Evolutionary conservation across 1,140 invertebrate species (phyloP).

Genomic region (Agrypnia vestita): DNA sequence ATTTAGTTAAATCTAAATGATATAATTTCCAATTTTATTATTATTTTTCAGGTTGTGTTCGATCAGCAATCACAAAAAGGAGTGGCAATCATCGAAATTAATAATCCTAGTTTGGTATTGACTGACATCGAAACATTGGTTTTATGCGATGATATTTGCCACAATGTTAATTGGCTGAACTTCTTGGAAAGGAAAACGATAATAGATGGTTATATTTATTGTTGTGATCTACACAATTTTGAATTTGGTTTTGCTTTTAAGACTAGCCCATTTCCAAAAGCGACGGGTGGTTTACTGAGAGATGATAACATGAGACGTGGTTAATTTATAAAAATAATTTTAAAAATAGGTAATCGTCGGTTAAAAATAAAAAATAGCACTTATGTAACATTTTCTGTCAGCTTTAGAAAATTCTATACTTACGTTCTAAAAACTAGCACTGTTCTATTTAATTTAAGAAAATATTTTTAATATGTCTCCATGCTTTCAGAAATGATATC

Average conservation of each 20-base stretch:
- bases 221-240: conserved; percentile 64
- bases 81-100: conserved; percentile 66
- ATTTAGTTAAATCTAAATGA: too few species aligned
- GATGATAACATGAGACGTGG: conserved; percentile 45
- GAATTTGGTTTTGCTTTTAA: conserved; percentile 60
- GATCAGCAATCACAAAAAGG: conserved; percentile 59
- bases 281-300: conserved; percentile 54
- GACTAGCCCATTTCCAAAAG: conserved; percentile 58
- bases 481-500: too few species aligned
- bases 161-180: conserved; percentile 62
- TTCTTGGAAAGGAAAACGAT: conserved; percentile 61
- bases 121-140: conserved; percentile 59
- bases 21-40: too few species aligned
- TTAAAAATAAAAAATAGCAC: background rate
- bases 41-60: conserved; percentile 64
- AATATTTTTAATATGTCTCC: too few species aligned
- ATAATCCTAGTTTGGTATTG: conserved; percentile 63
- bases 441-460: too few species aligned
- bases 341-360: too few species aligned
- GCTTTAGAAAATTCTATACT: too few species aligned
- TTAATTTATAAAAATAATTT: conserved; percentile 5
- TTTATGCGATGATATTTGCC: conserved; percentile 64
- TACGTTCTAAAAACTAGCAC: too few species aligned
- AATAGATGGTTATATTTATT: conserved; percentile 64
- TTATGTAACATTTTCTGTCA: background rate